These are phyloP conservation scores for Manis pentadactyla DNA, from an alignment of 2,797 vertebrate species.

Conservation along the genomic window DNA sequence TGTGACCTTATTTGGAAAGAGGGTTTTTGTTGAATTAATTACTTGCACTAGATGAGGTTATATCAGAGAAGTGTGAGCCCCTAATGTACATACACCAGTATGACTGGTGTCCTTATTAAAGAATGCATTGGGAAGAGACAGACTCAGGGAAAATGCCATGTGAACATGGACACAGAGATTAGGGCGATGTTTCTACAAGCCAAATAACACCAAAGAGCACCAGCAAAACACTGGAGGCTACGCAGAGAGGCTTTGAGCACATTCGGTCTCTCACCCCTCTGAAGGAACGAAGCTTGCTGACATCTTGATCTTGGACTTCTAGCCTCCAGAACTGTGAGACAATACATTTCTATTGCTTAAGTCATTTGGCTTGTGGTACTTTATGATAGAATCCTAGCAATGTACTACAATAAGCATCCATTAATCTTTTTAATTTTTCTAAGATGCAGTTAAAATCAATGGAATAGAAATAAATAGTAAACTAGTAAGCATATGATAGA, in stretches of 20 bases:
- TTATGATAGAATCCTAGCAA: neutral
- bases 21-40: neutral
- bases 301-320: neutral
- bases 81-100: neutral
- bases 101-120: neutral
- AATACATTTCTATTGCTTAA: neutral
- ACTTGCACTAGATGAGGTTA: neutral
- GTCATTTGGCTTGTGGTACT: neutral
- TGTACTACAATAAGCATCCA: neutral
- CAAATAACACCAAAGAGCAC: neutral
- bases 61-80: neutral
- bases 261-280: neutral
- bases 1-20: neutral
- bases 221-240: neutral
- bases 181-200: neutral
- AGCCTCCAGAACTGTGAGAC: neutral
- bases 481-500: neutral
- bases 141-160: neutral
- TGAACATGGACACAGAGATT: neutral
- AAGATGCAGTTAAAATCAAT: neutral
- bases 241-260: neutral
- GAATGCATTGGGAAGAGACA: neutral
- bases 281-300: neutral
- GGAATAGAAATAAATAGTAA: neutral
- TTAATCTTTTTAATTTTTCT: slow-evolving; percentile 29